These are phyloP conservation scores for Eutolmus rufibarbis DNA, from an alignment of 2,888 invertebrate species.

Conservation along the genomic window DNA sequence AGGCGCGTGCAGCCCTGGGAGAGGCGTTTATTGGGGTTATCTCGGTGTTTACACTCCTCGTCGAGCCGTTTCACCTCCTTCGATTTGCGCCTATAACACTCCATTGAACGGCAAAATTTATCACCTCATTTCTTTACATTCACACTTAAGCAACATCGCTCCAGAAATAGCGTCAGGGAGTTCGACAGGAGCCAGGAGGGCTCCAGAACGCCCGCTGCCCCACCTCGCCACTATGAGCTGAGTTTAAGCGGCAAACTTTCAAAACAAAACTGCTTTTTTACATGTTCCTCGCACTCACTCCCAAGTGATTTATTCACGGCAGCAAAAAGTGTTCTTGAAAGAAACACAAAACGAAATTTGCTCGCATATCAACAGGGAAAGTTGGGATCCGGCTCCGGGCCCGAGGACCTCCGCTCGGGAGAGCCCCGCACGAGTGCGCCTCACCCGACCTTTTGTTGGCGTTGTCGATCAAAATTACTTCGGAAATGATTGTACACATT, in stretches of 20 bases:
- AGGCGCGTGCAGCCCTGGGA: slow-evolving; percentile 80
- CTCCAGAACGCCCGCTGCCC: background rate
- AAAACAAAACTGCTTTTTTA: slow-evolving; percentile 4
- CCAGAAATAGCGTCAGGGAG: background rate
- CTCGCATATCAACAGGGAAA: slow-evolving; percentile 18
- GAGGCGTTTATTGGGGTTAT: slow-evolving; percentile 56
- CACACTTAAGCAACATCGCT: slow-evolving; percentile 38
- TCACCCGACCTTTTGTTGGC: slow-evolving; percentile 10
- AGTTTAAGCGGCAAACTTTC: background rate
- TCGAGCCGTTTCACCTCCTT: slow-evolving; percentile 39
- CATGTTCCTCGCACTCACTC: slow-evolving; percentile 8
- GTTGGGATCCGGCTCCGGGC: background rate
- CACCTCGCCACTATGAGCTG: background rate
- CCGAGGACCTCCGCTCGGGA: background rate
- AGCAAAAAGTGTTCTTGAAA: slow-evolving; percentile 22
- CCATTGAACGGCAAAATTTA: slow-evolving; percentile 45
- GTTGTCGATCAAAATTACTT: slow-evolving; percentile 43
- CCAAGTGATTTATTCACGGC: slow-evolving; percentile 5
- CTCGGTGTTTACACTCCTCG: slow-evolving; percentile 38
- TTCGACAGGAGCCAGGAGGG: background rate
- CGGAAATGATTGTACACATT: slow-evolving; percentile 38
- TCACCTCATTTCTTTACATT: slow-evolving; percentile 45
- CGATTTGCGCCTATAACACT: slow-evolving; percentile 46
- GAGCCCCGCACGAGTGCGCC: background rate
- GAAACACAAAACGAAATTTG: slow-evolving; percentile 27